Base-by-base conservation (phyloP, 2,113 vertebrate genomes). In the Alosa alosa region DNA sequence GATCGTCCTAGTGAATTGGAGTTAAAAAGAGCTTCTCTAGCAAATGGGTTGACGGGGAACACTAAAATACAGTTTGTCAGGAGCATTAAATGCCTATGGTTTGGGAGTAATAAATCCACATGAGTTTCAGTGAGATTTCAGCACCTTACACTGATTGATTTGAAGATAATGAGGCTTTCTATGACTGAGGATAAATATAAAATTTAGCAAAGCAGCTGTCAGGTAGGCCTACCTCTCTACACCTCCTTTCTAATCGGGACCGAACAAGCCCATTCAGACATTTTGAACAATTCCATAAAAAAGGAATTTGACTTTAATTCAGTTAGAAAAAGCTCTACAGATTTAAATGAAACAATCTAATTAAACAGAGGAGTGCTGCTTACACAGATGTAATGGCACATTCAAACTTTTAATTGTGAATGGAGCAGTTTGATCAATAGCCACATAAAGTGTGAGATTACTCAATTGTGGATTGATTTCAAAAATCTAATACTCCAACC, bases 351-450 rank as follows among this genome's bases (percentile, higher is more conserved):
- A 78, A 3, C 72, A 39, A 41, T 78, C 11, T 36, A 78, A 78
- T 78, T 78, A 39, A 39, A 39, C 31, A 15, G 72, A 78, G 11
- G 11, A 41, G 11, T 3, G 10, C 64, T 72, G n/a, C 10, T 39
- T 36, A 75, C 36, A 39, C 10, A 78, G 72, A 36, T 78, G 72
- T 39, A 39, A 78, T 78, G 72, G 72, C 72, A 78, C 72, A 78
- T 39, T 78, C 31, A 0, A 78, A 78, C 13, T 39, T 78, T 39
- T 78, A 78, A 78, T 78, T 4, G 3, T 3, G 31, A 13, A 36
- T 11, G 11, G 13, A 78, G 1, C 9, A 39, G 31, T 39, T 1
- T 36, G 45, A 84, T 84, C 83, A 84, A 72, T 84, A 60, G 41
- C 17, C 64, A 15, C 39, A 25, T 78, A 36, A 84, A 72, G 47